Evolutionary conservation across 2,113 vertebrate genomes (phyloP).

Genomic region (Crotalus viridis): DNA sequence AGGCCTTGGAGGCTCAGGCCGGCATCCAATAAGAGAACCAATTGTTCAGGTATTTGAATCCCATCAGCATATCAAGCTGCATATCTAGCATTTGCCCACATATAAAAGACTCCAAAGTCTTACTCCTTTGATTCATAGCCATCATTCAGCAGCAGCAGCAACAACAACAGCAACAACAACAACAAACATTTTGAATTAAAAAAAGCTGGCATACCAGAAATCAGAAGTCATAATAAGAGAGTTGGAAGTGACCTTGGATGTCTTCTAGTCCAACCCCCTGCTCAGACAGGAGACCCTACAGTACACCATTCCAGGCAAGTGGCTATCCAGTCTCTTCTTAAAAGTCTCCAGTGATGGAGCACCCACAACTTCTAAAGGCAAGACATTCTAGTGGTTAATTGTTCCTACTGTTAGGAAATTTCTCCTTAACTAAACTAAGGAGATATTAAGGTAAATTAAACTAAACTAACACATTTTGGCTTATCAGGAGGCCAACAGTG

Average conservation of each 20-base stretch:
- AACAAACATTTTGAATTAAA: background rate
- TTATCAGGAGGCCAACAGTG: background rate
- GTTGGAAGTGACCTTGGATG: background rate
- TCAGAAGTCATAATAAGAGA: background rate
- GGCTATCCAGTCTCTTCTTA: background rate
- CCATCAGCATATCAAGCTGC: background rate
- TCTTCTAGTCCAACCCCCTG: background rate
- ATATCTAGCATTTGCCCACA: background rate
- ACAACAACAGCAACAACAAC: background rate
- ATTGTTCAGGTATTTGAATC: no score
- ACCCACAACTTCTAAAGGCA: background rate
- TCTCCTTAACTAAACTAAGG: no score
- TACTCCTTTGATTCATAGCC: background rate
- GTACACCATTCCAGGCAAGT: background rate
- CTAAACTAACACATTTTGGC: background rate
- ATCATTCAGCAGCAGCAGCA: background rate
- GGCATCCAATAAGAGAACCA: no score
- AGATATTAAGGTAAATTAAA: no score
- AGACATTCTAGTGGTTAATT: background rate
- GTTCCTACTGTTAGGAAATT: no score
- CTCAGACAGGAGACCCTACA: no score
- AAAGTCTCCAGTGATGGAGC: background rate
- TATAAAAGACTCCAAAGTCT: background rate
- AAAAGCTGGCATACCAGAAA: background rate
- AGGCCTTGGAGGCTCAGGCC: no score